Evolutionary conservation across 2,113 vertebrate species (phyloP), one percentile per base, ranked within the genome.

Genomic region (Seriola quinqueradiata): DNA sequence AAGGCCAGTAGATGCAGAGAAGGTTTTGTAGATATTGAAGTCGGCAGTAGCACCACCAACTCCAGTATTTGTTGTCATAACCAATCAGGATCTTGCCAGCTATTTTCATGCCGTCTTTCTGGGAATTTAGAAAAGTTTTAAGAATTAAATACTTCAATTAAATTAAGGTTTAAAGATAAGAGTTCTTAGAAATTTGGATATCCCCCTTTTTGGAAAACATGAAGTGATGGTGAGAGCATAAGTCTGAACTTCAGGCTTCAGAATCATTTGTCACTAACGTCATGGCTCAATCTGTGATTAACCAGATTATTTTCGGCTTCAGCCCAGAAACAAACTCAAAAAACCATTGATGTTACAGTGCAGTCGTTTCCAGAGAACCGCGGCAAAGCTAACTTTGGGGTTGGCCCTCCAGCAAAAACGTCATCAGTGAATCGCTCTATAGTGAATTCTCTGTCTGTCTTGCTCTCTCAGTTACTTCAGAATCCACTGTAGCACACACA

Each of bases 391-490:
- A 75, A 72, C 17, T 85, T 87, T 66, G 71, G 71, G 42, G 46
- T 64, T 66, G 5, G 44, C 77, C 84, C 83, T 63, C 28, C 16
- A 61, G 84, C 83, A 74, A 55, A 59, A 65, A 50, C 17, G 14
- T 85, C 73, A 75, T 87, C 59, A 14, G 46, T 71, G 25, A 65
- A 2, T 14, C 59, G 2, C 42, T 78, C 25, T 4, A 81, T 71
- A 74, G 60, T 82, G 55, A 83, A 61, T 9, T 58, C 75, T 89
- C 67, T 77, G 48, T 86, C 21, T 40, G 36, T 54, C 50, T 58
- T 40, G 10, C 10, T 50, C 28, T 71, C 57, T 61, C 32, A 12
- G 3, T 14, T 66, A 81, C 69, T 85, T 12, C 55, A 46, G 61
- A 75, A 77, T 58, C 77, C 64, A 28, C 64, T 73, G 32, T 60